These are phyloP conservation scores for Thalpophila matura DNA, from an alignment of 2,888 invertebrate genomes.

Conservation along the genomic window DNA sequence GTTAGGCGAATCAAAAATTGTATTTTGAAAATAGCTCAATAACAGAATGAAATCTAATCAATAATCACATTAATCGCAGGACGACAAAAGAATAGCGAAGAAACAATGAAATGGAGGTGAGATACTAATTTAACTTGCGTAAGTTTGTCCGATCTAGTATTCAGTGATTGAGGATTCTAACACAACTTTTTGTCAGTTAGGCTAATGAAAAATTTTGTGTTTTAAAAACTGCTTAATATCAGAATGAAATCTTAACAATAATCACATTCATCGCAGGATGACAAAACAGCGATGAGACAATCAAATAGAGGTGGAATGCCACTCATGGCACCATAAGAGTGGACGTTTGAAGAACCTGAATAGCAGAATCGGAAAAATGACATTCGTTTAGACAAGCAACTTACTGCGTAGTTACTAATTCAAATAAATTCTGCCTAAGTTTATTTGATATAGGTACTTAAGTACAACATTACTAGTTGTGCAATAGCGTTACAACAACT, in stretches of 20 bases:
- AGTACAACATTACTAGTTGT: slow-evolving; percentile 15
- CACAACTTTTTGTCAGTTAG: no score
- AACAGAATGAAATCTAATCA: neutral
- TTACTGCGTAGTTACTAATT: neutral
- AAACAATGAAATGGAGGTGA: no score
- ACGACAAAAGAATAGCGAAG: neutral
- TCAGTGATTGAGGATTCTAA: slow-evolving; percentile 49
- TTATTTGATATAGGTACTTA: neutral
- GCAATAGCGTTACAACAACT: slow-evolving; percentile 3
- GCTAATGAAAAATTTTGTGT: neutral
- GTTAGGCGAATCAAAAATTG: neutral
- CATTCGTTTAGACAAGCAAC: neutral
- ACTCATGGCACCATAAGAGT: neutral
- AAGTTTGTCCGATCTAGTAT: no score
- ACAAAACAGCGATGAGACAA: neutral
- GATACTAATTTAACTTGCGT: no score
- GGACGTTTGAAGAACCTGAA: neutral
- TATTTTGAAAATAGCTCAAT: neutral
- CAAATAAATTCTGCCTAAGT: neutral
- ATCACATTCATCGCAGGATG: neutral
- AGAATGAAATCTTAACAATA: neutral
- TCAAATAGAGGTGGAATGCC: neutral
- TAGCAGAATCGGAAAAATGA: neutral
- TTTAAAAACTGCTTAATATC: neutral
- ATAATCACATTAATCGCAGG: neutral